Evolutionary conservation across 2,113 vertebrate genomes (phyloP).

Genomic region (Psilopsiagon aymara): DNA sequence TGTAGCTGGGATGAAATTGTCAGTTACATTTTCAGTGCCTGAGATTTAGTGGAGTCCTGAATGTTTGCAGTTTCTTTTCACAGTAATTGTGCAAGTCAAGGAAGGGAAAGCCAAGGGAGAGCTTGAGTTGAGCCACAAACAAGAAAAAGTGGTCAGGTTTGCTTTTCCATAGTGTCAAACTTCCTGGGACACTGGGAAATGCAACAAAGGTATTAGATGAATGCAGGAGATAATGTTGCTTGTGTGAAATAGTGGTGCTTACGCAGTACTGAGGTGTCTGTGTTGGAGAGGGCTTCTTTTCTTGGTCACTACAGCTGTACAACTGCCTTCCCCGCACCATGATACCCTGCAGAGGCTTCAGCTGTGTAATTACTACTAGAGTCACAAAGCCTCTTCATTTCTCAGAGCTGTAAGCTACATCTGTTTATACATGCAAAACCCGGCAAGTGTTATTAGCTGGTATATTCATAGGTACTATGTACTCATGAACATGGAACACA

Average conservation of each 20-base stretch:
- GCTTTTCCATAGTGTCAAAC: background rate
- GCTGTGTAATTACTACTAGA: background rate
- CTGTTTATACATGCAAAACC: background rate
- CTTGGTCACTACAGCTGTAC: background rate
- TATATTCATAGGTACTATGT: background rate
- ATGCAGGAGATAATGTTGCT: background rate
- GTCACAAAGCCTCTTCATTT: background rate
- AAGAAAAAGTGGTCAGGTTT: background rate
- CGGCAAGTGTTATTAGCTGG: background rate
- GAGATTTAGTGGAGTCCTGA: background rate
- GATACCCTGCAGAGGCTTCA: background rate
- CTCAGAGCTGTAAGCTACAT: background rate
- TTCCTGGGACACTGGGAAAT: background rate
- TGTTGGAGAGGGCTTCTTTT: background rate
- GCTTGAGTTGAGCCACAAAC: background rate
- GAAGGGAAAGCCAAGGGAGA: background rate
- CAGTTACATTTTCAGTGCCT: background rate
- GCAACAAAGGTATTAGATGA: background rate
- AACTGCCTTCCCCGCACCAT: background rate
- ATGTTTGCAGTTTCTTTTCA: background rate
- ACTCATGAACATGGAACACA: background rate
- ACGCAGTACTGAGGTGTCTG: background rate
- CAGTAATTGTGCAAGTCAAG: background rate
- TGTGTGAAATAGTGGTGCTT: background rate
- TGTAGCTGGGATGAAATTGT: background rate